phyloP scores from a whole-genome alignment of 2,888 invertebrate species.

The Drosophila lutescens region DNA sequence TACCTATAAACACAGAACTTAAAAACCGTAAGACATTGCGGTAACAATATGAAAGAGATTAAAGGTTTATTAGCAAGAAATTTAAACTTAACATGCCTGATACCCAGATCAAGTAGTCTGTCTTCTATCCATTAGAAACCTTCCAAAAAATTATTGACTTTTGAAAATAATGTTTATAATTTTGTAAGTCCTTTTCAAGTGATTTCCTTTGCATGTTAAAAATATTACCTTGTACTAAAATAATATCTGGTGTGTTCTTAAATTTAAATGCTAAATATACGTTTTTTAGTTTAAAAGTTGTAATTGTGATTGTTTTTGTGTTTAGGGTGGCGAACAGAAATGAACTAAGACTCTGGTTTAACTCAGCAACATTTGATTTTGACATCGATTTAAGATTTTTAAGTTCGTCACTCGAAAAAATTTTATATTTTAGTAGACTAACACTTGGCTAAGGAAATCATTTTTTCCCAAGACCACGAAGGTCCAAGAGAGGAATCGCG shows the following conservation, averaged over 20 bases:
- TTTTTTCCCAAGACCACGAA: background rate
- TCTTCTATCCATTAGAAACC: background rate
- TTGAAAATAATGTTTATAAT: background rate
- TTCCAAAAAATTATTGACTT: background rate
- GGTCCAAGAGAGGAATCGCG: constrained; percentile 2
- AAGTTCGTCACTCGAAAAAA: constrained; percentile 15
- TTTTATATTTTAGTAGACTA: constrained; percentile 28
- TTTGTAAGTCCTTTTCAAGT: background rate
- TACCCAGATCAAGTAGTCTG: constrained; percentile 1
- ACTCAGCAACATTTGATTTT: constrained; percentile 11
- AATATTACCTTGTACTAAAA: too few relatives aligned
- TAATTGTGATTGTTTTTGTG: background rate
- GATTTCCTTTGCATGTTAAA: background rate
- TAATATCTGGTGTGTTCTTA: background rate
- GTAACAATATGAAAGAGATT: too few relatives aligned
- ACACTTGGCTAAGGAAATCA: constrained; percentile 19
- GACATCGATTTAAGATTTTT: constrained; percentile 16
- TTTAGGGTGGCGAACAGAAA: too few relatives aligned
- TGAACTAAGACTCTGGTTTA: background rate
- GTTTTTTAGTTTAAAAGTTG: background rate
- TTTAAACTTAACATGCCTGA: background rate
- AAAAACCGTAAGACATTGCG: background rate
- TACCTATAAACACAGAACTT: background rate
- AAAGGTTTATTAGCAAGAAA: too few relatives aligned
- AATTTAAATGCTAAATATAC: background rate